Evolutionary conservation across 2,113 vertebrate species (phyloP), one percentile per base, ranked within the genome.

Genomic region (Charadrius vociferus): DNA sequence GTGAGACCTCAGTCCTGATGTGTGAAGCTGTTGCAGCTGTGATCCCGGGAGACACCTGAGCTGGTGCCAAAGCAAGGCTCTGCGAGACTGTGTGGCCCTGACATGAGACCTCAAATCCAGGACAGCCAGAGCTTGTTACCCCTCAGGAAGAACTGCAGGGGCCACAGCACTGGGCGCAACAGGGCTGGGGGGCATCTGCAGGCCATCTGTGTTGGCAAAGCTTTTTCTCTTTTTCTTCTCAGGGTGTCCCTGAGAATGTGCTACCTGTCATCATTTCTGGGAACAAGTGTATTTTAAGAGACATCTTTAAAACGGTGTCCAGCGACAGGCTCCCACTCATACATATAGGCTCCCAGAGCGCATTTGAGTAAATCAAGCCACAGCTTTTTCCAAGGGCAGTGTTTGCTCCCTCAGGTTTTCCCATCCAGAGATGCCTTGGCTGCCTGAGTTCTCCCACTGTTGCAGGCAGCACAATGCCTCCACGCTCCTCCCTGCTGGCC

Each of bases 271-370:
- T 81, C 21, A 2, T 77, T 84, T 80, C 92, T 78, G n/a, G 37
- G 77, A 96, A 79, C 72, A 74, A 82, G 67, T 53, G 62, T 93
- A 84, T 93, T 96, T 94, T 87, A 81, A 78, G 71, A 55, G 62
- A 29, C 2, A 7, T 62, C 37, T 81, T 90, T 67, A 75, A 41
- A 72, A 34, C 39, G 63, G 27, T 26, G 70, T 55, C 79, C 70
- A 80, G 68, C 0, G 2, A 55, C 68, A 75, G 66, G 56, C 29
- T 81, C 53, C 23, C n/a, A 21, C 61, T 86, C 0, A 1, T 41
- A 39, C 24, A 43, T 29, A 41, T 12, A 41, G 39, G 39, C 0
- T 0, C 56, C 62, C 67, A 18, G 41, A 53, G 26, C 19, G 20
- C 78, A 62, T 39, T 9, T 70, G 86, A 63, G 32, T 36, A 66